Base-by-base conservation (phyloP, 1,140 invertebrate species). In the Euborellia annulipes region DNA sequence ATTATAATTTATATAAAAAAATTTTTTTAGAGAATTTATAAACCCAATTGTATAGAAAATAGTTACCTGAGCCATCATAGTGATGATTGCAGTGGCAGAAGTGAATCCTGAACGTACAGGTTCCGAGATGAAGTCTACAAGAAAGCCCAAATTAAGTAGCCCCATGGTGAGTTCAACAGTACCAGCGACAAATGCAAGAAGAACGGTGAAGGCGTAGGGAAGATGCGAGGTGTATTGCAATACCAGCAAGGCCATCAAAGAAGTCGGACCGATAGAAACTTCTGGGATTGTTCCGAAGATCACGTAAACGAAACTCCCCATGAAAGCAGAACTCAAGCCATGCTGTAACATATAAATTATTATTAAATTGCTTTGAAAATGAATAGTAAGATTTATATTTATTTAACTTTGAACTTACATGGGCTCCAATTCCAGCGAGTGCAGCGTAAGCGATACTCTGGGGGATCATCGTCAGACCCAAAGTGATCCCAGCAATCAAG, bases 21-120 rank as follows among this genome's bases (percentile, higher is more conserved):
- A n/a, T n/a, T n/a, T n/a, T n/a, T n/a, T n/a, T n/a, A n/a, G n/a
- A n/a, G n/a, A n/a, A n/a, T n/a, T n/a, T n/a, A n/a, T n/a, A n/a
- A n/a, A n/a, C n/a, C n/a, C n/a, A n/a, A n/a, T n/a, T n/a, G n/a
- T n/a, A n/a, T n/a, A n/a, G n/a, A n/a, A n/a, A n/a, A n/a, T n/a
- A n/a, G n/a, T n/a, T n/a, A n/a, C 55, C 65, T 97, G 92, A 1
- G 87, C 77, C n/a, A 76, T 70, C 21, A 85, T 78, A 49, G 96
- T 93, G 27, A 91, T 92, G 14, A 95, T 68, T 0, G 91, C 85
- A 3, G 88, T 91, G 0, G 88, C 90, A 4, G 88, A 86, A 2
- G 88, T 94, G 58, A 96, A 96, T 9, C 87, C 88, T 50, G 81
- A 86, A 22, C 88, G 89, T 6, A 95, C 88, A 6, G 90, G 83